A percentile compares a stretch with the other conserved stretches of the same genome.
Evolutionary conservation across 23 tunicate genomes (phyloP).

Genomic region (Aplidium turbinatum): DNA sequence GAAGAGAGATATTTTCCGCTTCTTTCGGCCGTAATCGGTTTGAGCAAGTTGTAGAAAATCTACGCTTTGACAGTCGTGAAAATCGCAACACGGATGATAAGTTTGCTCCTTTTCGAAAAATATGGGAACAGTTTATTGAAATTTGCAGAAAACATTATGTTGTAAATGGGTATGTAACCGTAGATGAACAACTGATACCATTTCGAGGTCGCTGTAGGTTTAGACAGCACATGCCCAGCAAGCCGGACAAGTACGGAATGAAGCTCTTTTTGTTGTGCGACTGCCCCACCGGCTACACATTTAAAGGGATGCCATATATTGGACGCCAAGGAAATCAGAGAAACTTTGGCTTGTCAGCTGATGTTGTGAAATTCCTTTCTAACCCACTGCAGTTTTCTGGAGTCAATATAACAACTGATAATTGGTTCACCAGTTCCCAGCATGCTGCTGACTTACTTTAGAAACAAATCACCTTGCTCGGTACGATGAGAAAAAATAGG

Average conservation of each 20-base stretch:
- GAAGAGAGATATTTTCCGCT: slow-evolving; percentile 28
- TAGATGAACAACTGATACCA: slow-evolving; percentile 39
- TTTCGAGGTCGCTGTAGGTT: slow-evolving; percentile 36
- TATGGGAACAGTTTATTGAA: slow-evolving; percentile 39
- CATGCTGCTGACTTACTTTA: slow-evolving; percentile 22
- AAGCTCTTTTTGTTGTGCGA: slow-evolving; percentile 24
- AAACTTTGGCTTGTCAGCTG: slow-evolving; percentile 37
- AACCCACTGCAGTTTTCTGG: slow-evolving; percentile 24
- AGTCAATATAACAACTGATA: slow-evolving; percentile 27
- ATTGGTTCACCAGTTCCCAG: slow-evolving; percentile 40
- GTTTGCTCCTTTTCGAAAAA: slow-evolving; percentile 25
- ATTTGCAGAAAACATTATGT: slow-evolving; percentile 20
- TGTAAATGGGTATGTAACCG: slow-evolving; percentile 29
- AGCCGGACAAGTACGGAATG: slow-evolving; percentile 46
- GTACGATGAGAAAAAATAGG: slow-evolving; percentile 17
- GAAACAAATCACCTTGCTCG: slow-evolving; percentile 26
- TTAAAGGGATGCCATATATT: slow-evolving; percentile 29
- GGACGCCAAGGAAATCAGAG: slow-evolving; percentile 34
- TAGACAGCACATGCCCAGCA: slow-evolving; percentile 29
- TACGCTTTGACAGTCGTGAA: slow-evolving; percentile 35
- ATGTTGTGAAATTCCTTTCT: slow-evolving; percentile 30
- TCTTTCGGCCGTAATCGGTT: slow-evolving; percentile 38
- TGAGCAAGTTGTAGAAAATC: slow-evolving; percentile 29
- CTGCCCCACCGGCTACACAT: slow-evolving; percentile 35
- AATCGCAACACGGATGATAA: slow-evolving; percentile 26